Evolutionary conservation across 2,797 vertebrate species (phyloP), one percentile per base, ranked within the genome.

Genomic region (Pseudomugil gertrudae): DNA sequence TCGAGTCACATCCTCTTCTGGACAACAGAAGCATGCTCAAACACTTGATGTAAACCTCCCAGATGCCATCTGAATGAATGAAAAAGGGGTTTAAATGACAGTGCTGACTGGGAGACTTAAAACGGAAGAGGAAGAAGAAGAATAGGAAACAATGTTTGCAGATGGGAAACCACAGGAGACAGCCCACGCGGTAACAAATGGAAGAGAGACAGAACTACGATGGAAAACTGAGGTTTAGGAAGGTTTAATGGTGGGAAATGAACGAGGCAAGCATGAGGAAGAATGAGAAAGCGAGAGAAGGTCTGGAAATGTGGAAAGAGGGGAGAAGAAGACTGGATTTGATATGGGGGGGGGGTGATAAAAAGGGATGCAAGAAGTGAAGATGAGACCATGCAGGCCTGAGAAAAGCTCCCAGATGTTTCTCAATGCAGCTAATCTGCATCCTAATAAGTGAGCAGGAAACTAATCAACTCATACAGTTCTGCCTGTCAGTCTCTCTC

Each of bases 361-460:
- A 80, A 76, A 70, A 55, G 45, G 33, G 66, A 81, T 68, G 69
- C 68, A 69, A 74, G 33, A 23, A 69, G 45, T 38, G 76, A 35
- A 72, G 61, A 54, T 51, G 52, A 63, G 61, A 59, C 40, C 13
- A 56, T 65, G 59, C 21, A 35, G 56, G 82, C 32, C 38, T 38
- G 60, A 84, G 88, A 86, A 88, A 91, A 86, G 84, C 76, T 56
- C 78, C 78, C 91, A 94, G 93, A 94, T 94, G 93, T 91, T 93
- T 84, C 84, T 92, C 83, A 88, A 87, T 92, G 84, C 73, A 78
- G 89, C 86, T 92, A 91, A 93, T 93, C 90, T 93, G 87, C 90
- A 92, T 93, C 86, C 87, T 90, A 93, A 92, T 92, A 92, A 90
- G 80, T 86, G 84, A 92, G 81, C 84, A 90, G 87, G 85, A 92